Evolutionary conservation across 1,140 invertebrate species (phyloP).

Genomic region (Sarcophaga bullata): DNA sequence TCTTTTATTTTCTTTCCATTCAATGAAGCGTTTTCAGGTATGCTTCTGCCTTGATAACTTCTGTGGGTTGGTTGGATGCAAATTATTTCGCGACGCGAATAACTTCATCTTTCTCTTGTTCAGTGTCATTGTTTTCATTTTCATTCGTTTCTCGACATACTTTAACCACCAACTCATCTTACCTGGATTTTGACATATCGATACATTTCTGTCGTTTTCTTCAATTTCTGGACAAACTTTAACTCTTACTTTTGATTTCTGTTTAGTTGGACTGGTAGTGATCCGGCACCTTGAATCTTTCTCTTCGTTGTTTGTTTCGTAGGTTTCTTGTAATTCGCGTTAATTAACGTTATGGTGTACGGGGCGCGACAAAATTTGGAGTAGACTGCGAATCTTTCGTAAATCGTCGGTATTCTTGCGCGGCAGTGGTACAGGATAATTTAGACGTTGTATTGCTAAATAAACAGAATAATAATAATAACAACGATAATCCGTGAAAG

Average conservation of each 20-base stretch:
- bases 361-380: background rate
- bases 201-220: background rate
- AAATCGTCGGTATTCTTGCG: constrained; percentile 38
- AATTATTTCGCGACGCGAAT: background rate
- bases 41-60: background rate
- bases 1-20: background rate
- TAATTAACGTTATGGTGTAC: constrained; percentile 27
- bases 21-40: background rate
- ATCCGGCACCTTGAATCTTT: constrained; percentile 32
- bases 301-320: constrained; percentile 31
- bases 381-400: constrained; percentile 29
- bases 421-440: too few species aligned
- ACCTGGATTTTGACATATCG: too few species aligned
- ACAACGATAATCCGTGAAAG: too few species aligned
- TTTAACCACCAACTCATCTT: background rate
- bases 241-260: background rate
- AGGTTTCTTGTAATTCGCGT: constrained; percentile 39
- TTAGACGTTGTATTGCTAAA: too few species aligned
- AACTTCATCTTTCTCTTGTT: background rate
- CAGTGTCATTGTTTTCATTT: background rate
- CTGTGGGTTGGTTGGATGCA: background rate
- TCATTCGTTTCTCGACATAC: background rate
- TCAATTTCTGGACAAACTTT: background rate
- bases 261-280: constrained; percentile 30
- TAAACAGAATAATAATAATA: too few species aligned